These are phyloP conservation scores for Catharus ustulatus DNA, from an alignment of 2,797 vertebrate genomes.

Conservation along the genomic window DNA sequence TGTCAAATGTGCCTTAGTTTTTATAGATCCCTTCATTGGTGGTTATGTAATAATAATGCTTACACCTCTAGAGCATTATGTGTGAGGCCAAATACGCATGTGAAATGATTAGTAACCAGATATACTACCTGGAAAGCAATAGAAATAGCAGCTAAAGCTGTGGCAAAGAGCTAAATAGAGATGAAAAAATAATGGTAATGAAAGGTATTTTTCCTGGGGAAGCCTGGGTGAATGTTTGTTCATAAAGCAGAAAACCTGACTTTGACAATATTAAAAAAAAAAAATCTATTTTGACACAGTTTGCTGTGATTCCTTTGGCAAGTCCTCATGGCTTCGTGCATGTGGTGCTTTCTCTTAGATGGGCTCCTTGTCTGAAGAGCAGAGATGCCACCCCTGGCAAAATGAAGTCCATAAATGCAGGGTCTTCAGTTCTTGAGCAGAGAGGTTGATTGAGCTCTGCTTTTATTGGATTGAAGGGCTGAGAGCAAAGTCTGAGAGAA, in stretches of 20 bases:
- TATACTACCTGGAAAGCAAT: background rate
- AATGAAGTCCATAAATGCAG: background rate
- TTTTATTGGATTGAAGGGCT: background rate
- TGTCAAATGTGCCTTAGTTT: background rate
- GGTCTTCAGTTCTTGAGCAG: background rate
- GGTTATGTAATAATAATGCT: background rate
- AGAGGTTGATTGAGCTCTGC: background rate
- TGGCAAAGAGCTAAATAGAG: background rate
- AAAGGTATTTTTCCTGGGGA: background rate
- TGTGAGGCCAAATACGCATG: background rate
- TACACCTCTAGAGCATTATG: background rate
- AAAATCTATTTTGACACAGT: accelerated
- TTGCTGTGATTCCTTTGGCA: background rate
- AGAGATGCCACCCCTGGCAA: background rate
- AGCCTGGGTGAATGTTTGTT: background rate
- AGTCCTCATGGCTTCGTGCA: accelerated
- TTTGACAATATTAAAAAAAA: background rate
- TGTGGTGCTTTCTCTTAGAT: background rate
- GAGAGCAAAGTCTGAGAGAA: background rate
- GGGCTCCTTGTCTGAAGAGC: background rate
- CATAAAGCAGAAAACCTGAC: background rate
- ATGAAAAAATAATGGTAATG: background rate
- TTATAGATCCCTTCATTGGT: background rate
- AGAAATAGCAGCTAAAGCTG: background rate
- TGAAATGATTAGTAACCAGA: background rate